These are phyloP conservation scores for Chloebia gouldiae DNA, from an alignment of 2,113 vertebrate species.

Conservation along the genomic window DNA sequence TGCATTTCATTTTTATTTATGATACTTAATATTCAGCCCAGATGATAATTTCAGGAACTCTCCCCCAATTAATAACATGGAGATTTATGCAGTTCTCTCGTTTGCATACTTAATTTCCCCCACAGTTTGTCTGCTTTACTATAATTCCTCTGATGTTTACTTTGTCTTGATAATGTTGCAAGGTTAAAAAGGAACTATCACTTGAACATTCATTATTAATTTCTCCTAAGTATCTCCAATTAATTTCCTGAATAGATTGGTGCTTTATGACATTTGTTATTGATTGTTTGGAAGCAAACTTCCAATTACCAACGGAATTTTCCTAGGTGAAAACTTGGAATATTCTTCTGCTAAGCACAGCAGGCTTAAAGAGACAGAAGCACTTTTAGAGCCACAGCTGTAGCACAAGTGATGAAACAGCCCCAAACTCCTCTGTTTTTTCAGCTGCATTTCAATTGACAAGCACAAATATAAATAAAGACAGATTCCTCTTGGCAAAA, in stretches of 20 bases:
- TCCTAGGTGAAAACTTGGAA: not conserved
- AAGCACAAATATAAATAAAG: not conserved
- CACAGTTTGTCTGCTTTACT: conserved; percentile 46
- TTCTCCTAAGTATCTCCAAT: conserved; percentile 63
- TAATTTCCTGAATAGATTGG: conserved; percentile 66
- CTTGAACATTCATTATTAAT: conserved; percentile 72
- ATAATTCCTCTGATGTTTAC: conserved; percentile 66
- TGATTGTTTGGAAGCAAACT: conserved; percentile 69
- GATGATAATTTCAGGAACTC: conserved; percentile 51
- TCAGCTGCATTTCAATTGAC: not conserved
- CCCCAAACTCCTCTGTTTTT: not conserved
- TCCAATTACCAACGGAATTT: conserved; percentile 40
- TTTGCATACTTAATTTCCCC: conserved; percentile 67
- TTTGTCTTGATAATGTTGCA: conserved; percentile 69
- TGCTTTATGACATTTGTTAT: conserved; percentile 61
- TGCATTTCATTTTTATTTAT: not conserved
- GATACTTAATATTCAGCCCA: conserved; percentile 26
- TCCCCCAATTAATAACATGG: conserved; percentile 58
- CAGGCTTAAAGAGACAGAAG: not conserved
- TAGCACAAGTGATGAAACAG: not conserved
- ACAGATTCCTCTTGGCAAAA: not conserved
- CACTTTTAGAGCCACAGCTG: not conserved
- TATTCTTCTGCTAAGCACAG: not conserved
- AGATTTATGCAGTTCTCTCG: conserved; percentile 67
- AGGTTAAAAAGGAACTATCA: conserved; percentile 67